Evolutionary conservation across 2,113 vertebrate genomes (phyloP).

Genomic region (Danionella cerebrum): DNA sequence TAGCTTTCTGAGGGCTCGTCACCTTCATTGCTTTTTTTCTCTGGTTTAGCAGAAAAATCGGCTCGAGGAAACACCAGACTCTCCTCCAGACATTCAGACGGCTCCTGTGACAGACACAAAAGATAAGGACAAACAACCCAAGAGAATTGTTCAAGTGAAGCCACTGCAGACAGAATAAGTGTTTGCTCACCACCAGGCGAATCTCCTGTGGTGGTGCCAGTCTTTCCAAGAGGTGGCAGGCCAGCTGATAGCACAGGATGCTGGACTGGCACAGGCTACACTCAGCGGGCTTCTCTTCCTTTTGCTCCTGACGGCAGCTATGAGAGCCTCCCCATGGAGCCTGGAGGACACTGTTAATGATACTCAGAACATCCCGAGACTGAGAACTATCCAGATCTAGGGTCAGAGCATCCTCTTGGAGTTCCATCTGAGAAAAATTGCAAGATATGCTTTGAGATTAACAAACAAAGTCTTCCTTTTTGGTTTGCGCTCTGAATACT

Average conservation of each 20-base stretch:
- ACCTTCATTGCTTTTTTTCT: slow-evolving; percentile 69
- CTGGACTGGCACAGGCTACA: slow-evolving; percentile 95
- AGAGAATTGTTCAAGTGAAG: too few relatives aligned
- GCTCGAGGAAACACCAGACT: slow-evolving; percentile 79
- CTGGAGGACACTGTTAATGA: slow-evolving; percentile 97
- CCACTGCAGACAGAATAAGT: too few relatives aligned
- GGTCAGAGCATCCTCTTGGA: slow-evolving; percentile 93
- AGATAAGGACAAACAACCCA: not conserved
- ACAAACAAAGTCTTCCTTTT: too few relatives aligned
- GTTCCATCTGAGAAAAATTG: slow-evolving; percentile 99
- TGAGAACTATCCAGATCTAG: slow-evolving; percentile 89
- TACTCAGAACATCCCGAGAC: slow-evolving; percentile 91
- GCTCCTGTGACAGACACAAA: slow-evolving; percentile 70
- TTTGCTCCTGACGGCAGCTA: slow-evolving; percentile 95
- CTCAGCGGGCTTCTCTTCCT: slow-evolving; percentile 87
- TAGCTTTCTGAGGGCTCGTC: slow-evolving; percentile 78
- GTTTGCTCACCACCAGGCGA: slow-evolving; percentile 96
- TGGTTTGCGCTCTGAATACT: too few relatives aligned
- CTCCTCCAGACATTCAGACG: slow-evolving; percentile 90
- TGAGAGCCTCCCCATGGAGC: slow-evolving; percentile 97
- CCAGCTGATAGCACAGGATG: slow-evolving; percentile 96
- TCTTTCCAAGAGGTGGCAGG: slow-evolving; percentile 89
- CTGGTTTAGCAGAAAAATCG: slow-evolving; percentile 74
- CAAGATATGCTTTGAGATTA: too few relatives aligned
- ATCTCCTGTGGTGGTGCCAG: slow-evolving; percentile 94